These are phyloP conservation scores for honey bee (Apis mellifera) DNA, from an alignment of 1,140 invertebrate species.

Conservation along the genomic window DNA sequence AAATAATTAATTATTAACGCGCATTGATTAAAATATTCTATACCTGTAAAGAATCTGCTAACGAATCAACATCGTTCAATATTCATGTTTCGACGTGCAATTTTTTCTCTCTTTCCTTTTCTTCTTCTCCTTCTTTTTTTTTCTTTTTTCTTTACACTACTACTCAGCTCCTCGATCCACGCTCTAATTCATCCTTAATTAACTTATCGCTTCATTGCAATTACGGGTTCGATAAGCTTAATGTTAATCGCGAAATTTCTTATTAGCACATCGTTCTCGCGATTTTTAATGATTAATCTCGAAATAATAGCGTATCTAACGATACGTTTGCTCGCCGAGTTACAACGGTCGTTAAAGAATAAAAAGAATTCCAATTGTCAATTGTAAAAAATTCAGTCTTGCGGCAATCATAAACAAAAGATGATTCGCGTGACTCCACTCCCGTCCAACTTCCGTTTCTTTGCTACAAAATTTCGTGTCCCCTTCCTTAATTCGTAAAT, in stretches of 20 bases:
- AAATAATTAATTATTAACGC: background rate
- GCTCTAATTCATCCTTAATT: conserved; percentile 58
- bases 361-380: too few relatives aligned
- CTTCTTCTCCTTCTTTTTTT: too few relatives aligned
- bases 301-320: too few relatives aligned
- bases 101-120: conserved; percentile 4
- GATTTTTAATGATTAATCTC: background rate
- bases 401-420: background rate
- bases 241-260: conserved; percentile 1
- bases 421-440: too few relatives aligned
- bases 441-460: too few relatives aligned
- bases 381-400: too few relatives aligned
- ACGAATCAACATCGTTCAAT: conserved; percentile 8
- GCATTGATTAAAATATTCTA: background rate
- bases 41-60: background rate
- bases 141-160: background rate
- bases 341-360: background rate
- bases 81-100: conserved; percentile 17
- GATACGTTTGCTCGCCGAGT: background rate
- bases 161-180: conserved; percentile 20
- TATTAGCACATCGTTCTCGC: background rate
- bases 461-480: too few relatives aligned
- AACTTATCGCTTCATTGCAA: conserved; percentile 41
- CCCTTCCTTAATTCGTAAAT: too few relatives aligned
- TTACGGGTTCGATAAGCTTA: background rate